Conservation (phyloP, 1,140 invertebrate species). For the Sminthurinus signatus region DNA sequence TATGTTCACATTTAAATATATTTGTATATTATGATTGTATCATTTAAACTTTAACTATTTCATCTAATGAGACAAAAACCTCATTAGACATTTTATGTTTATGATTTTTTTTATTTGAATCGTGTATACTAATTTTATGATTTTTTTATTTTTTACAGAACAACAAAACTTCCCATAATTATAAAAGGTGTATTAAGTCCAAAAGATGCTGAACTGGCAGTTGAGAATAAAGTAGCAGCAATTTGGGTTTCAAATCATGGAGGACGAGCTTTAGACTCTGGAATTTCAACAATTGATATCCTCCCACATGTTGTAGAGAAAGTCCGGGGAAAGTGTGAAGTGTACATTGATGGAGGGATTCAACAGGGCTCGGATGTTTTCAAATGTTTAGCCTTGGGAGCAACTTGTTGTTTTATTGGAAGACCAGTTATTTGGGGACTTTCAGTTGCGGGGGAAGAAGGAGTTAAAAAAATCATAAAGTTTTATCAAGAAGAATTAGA, state of each 20-base stretch:
- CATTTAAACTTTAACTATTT: too few relatives aligned
- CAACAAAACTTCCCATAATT: constrained; percentile 62
- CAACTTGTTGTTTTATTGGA: constrained; percentile 61
- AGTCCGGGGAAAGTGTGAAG: constrained; percentile 51
- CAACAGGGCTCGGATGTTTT: constrained; percentile 81
- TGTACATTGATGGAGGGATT: constrained; percentile 85
- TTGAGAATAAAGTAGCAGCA: constrained; percentile 64
- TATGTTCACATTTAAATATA: too few relatives aligned
- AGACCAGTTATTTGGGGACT: constrained; percentile 83
- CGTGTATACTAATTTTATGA: too few relatives aligned
- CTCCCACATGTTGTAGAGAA: constrained; percentile 12
- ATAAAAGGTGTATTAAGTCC: constrained; percentile 82
- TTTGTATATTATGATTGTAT: too few relatives aligned
- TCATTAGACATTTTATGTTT: too few relatives aligned
- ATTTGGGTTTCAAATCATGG: constrained; percentile 65
- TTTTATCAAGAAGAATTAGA: constrained; percentile 73
- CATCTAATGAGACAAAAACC: too few relatives aligned
- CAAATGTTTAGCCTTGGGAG: constrained; percentile 84
- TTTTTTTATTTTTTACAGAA: constrained; percentile 1
- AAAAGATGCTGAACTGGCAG: constrained; percentile 72
- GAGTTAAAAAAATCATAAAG: constrained; percentile 64
- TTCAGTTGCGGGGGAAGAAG: constrained; percentile 65
- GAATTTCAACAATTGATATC: constrained; percentile 11
- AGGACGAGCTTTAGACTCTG: constrained; percentile 8
- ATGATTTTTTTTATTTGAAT: too few relatives aligned